Conservation (phyloP, 2,113 vertebrate genomes). For the Myxocyprinus asiaticus region DNA sequence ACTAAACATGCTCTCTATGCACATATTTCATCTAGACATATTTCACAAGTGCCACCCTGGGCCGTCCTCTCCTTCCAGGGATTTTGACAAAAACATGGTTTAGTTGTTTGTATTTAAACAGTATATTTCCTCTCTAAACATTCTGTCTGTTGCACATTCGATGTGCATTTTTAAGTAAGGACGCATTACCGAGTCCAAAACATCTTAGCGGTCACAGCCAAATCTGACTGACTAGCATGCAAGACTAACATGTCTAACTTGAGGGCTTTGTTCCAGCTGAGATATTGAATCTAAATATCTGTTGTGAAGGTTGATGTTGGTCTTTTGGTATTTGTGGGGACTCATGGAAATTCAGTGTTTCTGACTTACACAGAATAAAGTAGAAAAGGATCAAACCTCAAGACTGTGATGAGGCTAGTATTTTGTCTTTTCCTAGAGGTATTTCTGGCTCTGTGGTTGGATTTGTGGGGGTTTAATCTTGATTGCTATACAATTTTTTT, state of each 20-base stretch:
- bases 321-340: too few relatives aligned
- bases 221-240: conserved; percentile 30
- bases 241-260: conserved; percentile 37
- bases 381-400: conserved; percentile 48
- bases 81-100: neutral
- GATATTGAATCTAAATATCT: too few relatives aligned
- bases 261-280: conserved; percentile 31
- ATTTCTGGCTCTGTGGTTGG: conserved; percentile 41
- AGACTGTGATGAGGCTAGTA: too few relatives aligned
- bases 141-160: too few relatives aligned
- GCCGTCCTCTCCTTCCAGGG: neutral
- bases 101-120: neutral
- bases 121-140: neutral
- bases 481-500: conserved; percentile 36
- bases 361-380: conserved; percentile 36
- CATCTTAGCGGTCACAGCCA: conserved; percentile 25
- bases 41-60: neutral
- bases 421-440: conserved; percentile 15
- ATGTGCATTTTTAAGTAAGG: too few relatives aligned
- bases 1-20: conserved; percentile 25
- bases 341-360: conserved; percentile 20
- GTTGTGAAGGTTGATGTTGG: too few relatives aligned
- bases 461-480: conserved; percentile 41
- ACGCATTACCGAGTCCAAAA: neutral
- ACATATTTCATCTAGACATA: neutral